A percentile compares a stretch with the other conserved stretches of the same genome.
Conservation (phyloP, 1,140 invertebrate species). For the Brachionus rotundiformis region DNA sequence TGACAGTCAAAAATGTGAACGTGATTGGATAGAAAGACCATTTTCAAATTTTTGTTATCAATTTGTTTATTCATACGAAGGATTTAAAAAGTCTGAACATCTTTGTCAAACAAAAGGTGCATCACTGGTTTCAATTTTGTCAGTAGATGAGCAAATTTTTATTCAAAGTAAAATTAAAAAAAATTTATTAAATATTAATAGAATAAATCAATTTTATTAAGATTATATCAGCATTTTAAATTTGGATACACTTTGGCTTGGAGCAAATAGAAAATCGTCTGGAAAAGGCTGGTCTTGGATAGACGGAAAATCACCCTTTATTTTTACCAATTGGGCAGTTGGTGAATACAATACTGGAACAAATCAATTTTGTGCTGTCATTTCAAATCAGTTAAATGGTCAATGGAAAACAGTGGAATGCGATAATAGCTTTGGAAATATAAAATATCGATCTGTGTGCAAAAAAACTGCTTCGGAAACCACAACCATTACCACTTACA, state of each 20-base stretch:
- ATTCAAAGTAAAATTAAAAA: conserved; percentile 20
- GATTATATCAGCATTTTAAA: neutral
- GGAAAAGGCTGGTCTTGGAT: conserved; percentile 43
- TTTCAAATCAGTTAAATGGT: conserved; percentile 16
- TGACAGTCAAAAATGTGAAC: conserved; percentile 21
- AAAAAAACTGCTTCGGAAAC: neutral
- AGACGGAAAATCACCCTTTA: conserved; percentile 18
- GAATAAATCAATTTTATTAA: neutral
- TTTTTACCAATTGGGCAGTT: conserved; percentile 48
- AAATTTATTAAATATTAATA: neutral
- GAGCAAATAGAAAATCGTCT: conserved; percentile 29
- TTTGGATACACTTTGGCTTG: conserved; percentile 34
- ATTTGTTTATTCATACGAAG: neutral
- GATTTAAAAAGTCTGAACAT: neutral
- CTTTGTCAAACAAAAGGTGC: conserved; percentile 24
- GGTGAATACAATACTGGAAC: conserved; percentile 45
- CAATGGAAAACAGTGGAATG: conserved; percentile 50
- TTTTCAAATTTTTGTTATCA: conserved; percentile 49
- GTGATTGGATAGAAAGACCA: conserved; percentile 24
- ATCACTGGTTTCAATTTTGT: conserved; percentile 30
- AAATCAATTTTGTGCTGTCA: conserved; percentile 47
- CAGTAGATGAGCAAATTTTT: conserved; percentile 37
- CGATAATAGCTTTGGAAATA: conserved; percentile 4
- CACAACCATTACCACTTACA: neutral
- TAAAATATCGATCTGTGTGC: conserved; percentile 35